Conservation (phyloP, 2,888 invertebrate genomes). For the Eupithecia tripunctaria region DNA sequence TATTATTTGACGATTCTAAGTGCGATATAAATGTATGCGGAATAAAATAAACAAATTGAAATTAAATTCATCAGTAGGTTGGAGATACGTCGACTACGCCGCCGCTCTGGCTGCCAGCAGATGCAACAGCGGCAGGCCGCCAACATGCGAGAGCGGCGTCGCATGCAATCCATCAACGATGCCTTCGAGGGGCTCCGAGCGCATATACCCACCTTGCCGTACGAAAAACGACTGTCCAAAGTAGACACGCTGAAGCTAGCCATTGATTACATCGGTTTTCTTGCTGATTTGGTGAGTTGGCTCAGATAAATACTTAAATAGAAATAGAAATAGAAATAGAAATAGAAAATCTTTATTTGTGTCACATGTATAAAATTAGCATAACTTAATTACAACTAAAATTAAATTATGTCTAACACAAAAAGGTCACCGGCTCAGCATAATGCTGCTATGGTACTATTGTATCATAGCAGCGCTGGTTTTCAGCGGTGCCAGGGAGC, state of each 20-base stretch:
- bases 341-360: too few relatives aligned
- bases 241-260: slow-evolving; percentile 97
- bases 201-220: slow-evolving; percentile 97
- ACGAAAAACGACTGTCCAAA: slow-evolving; percentile 97
- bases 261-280: slow-evolving; percentile 96
- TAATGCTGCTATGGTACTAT: too few relatives aligned
- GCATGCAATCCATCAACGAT: slow-evolving; percentile 99
- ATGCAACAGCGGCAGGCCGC: slow-evolving; percentile 97
- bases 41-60: too few relatives aligned
- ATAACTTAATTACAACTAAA: too few relatives aligned
- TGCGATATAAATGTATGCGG: too few relatives aligned
- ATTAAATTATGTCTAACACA: too few relatives aligned
- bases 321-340: too few relatives aligned
- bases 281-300: slow-evolving; percentile 92
- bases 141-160: slow-evolving; percentile 94
- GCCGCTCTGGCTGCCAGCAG: slow-evolving; percentile 90
- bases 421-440: too few relatives aligned
- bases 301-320: background rate
- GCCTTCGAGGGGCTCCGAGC: slow-evolving; percentile 97
- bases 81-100: slow-evolving; percentile 67
- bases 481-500: too few relatives aligned
- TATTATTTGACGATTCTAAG: too few relatives aligned
- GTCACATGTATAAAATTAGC: too few relatives aligned
- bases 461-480: too few relatives aligned
- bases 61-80: slow-evolving; percentile 50